Base-by-base conservation (phyloP, 2,888 invertebrate species). In the Leucozona laternaria region DNA sequence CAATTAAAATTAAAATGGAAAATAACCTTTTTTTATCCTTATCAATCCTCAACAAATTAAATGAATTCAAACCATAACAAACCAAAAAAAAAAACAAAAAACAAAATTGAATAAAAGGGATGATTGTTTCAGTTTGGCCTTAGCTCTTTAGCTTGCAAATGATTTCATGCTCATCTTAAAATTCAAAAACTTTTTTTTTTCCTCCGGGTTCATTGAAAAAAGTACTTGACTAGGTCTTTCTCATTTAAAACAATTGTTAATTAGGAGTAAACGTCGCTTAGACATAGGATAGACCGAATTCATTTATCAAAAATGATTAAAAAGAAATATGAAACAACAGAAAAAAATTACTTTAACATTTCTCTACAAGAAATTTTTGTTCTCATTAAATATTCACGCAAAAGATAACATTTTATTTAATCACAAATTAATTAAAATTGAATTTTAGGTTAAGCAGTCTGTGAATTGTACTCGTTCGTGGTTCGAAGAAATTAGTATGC, bases 191-290 rank as follows among this genome's bases (percentile, higher is more conserved):
- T 34, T 50, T 64, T 68, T 45, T 25, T 48, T 31, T 17, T 43
- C 43, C 66, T 50, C 15, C 3, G 22, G 50, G 34, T 37, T 22
- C 34, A 34, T 50, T 62, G 17, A n/a, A 68, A 68, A 45, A 48
- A 53, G 15, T n/a, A 48, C 50, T 50, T 5, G 34, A 20, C 8
- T 50, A 50, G 34, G 68, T 34, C 31, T 48, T 48, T 68, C 20
- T n/a, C 20, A 10, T 68, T 68, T 50, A 48, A 68, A 68, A 68
- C 48, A 37, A 68, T 68, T 68, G 68, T 68, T 50, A 50, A 68
- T 68, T 68, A 68, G 34, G 68, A 68, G 50, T 50, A 50, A 68
- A 68, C 15, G 50, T 37, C 50, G 37, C 50, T 50, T 50, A 37
- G 50, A 68, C 34, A 50, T 17, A n/a, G 34, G 37, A 68, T 50